Evolutionary conservation across 2,888 invertebrate genomes (phyloP).

Genomic region (Meandrusa payeni): DNA sequence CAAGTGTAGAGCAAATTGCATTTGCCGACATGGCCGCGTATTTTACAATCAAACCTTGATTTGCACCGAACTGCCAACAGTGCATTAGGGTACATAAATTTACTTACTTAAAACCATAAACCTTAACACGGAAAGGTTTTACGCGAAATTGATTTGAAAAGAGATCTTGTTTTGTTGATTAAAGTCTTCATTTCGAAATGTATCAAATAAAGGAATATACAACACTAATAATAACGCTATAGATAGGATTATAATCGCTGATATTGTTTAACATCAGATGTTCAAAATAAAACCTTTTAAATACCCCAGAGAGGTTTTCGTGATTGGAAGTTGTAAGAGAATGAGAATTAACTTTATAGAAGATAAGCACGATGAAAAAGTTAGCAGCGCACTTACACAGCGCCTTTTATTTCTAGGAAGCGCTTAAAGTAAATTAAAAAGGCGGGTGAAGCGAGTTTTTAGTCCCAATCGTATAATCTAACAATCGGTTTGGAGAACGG

Average conservation of each 20-base stretch:
- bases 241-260: no score
- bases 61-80: slow-evolving; percentile 65
- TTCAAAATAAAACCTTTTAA: slow-evolving; percentile 41
- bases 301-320: slow-evolving; percentile 52
- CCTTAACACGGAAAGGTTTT: slow-evolving; percentile 54
- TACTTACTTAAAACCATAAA: slow-evolving; percentile 65
- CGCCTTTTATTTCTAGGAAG: slow-evolving; percentile 62
- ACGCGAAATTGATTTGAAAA: slow-evolving; percentile 56
- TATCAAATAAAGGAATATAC: no score
- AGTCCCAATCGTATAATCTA: slow-evolving; percentile 46
- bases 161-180: slow-evolving; percentile 38
- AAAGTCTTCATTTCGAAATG: no score
- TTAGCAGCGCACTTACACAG: slow-evolving; percentile 43
- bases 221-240: no score
- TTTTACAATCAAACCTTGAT: slow-evolving; percentile 77
- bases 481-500: slow-evolving; percentile 53
- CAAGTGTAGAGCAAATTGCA: slow-evolving; percentile 73
- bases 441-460: slow-evolving; percentile 47
- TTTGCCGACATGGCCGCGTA: slow-evolving; percentile 67
- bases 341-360: slow-evolving; percentile 42
- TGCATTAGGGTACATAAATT: slow-evolving; percentile 72
- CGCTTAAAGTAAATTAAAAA: slow-evolving; percentile 57
- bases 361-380: slow-evolving; percentile 63
- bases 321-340: slow-evolving; percentile 55
- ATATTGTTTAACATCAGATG: no score